These are phyloP conservation scores for Caenorhabditis uteleia DNA, from an alignment of 2,888 invertebrate species.

Conservation along the genomic window DNA sequence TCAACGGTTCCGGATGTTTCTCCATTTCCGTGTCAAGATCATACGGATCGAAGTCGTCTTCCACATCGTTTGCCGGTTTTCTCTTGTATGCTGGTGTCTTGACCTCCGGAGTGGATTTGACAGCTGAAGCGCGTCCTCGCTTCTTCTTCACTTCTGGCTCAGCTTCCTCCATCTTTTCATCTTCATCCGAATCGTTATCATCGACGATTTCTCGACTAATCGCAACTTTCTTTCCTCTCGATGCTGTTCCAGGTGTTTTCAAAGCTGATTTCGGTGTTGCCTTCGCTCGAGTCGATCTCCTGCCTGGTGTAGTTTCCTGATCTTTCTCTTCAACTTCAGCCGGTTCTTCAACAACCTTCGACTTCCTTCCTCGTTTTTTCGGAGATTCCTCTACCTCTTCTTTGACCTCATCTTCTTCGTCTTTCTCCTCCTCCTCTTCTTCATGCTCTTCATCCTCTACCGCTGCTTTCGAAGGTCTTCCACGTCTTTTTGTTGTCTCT, in stretches of 20 bases:
- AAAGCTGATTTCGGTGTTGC: neutral
- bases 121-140: constrained; percentile 4
- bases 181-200: constrained; percentile 14
- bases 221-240: neutral
- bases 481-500: constrained; percentile 1
- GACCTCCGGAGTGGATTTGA: too few species aligned
- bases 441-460: neutral
- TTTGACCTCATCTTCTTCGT: neutral
- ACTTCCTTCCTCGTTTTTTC: constrained; percentile 6
- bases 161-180: constrained; percentile 13
- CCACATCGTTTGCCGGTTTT: neutral
- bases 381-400: constrained; percentile 4
- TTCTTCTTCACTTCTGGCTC: constrained; percentile 4
- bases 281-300: constrained; percentile 13
- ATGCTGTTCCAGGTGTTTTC: neutral
- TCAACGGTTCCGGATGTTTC: constrained; percentile 62
- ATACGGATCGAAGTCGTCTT: constrained; percentile 56
- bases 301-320: neutral
- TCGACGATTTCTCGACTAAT: constrained; percentile 6
- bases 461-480: neutral
- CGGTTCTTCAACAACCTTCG: neutral
- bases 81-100: constrained; percentile 24
- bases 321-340: neutral
- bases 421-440: constrained; percentile 12
- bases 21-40: constrained; percentile 56